A percentile compares a stretch with the other conserved stretches of the same genome.
These are phyloP conservation scores for Steinernema feltiae DNA, from an alignment of 1,140 invertebrate species.

Conservation along the genomic window DNA sequence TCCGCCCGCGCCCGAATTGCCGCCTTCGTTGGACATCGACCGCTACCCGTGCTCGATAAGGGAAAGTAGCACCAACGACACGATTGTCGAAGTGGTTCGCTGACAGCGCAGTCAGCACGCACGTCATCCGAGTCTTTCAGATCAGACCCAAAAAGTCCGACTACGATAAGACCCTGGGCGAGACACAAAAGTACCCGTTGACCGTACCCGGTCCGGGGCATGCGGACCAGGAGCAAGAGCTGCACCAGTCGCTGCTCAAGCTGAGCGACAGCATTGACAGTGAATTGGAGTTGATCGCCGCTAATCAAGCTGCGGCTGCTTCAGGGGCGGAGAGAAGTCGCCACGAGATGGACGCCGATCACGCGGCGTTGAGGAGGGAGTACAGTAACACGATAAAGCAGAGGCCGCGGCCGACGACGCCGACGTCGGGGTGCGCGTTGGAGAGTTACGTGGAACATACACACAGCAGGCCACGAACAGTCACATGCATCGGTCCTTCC, in stretches of 20 bases:
- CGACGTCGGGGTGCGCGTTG: conserved; percentile 43
- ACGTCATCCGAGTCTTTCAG: conserved; percentile 25
- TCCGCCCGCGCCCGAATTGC: conserved; percentile 44
- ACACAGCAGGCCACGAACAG: conserved; percentile 15
- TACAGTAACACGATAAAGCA: conserved; percentile 36
- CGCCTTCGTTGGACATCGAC: conserved; percentile 46
- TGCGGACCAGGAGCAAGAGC: conserved; percentile 52
- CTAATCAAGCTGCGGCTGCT: conserved; percentile 15
- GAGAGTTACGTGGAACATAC: conserved; percentile 31
- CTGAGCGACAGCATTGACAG: conserved; percentile 18
- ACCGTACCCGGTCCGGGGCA: conserved; percentile 51
- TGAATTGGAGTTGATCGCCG: conserved; percentile 19
- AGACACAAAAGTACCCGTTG: conserved; percentile 56
- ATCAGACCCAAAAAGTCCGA: conserved; percentile 8
- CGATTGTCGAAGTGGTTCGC: conserved; percentile 54
- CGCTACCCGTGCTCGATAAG: conserved; percentile 25
- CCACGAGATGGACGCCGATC: conserved; percentile 19
- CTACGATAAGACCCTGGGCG: conserved; percentile 39
- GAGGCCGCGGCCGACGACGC: conserved; percentile 46
- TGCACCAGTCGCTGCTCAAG: conserved; percentile 49
- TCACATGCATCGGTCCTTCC: conserved; percentile 24
- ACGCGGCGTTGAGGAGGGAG: conserved; percentile 32
- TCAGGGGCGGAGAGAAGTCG: neutral
- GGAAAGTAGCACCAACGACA: conserved; percentile 45
- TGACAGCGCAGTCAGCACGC: neutral